These are phyloP conservation scores for Rosalia funebris DNA, from an alignment of 2,888 invertebrate species.

Conservation along the genomic window DNA sequence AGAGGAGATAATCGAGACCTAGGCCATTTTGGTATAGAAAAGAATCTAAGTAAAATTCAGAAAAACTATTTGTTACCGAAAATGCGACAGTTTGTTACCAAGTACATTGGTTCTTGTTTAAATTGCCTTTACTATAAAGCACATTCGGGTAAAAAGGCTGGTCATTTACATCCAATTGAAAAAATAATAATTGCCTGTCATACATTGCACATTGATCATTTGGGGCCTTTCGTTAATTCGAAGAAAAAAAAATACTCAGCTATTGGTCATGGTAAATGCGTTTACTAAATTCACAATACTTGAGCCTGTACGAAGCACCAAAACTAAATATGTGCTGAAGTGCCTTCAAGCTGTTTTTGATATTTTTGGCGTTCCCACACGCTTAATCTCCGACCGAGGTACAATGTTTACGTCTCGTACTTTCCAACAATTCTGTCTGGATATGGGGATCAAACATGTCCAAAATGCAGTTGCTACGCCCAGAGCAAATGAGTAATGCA, in stretches of 20 bases:
- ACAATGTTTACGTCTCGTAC: constrained; percentile 1
- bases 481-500: constrained; percentile 3
- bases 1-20: no score
- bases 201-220: not conserved
- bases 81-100: not conserved
- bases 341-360: constrained; percentile 1
- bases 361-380: constrained; percentile 23
- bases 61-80: not conserved
- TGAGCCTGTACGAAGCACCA: constrained; percentile 7
- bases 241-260: not conserved
- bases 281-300: constrained; percentile 16
- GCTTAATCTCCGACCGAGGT: constrained; percentile 4
- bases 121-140: not conserved
- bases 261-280: constrained; percentile 49
- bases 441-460: constrained; percentile 1
- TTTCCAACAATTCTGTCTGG: not conserved
- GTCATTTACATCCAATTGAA: not conserved
- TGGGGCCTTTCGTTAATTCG: not conserved
- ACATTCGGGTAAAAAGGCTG: not conserved
- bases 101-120: not conserved
- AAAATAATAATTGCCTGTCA: not conserved
- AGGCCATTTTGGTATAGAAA: constrained; percentile 33
- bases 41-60: constrained; percentile 4
- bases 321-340: constrained; percentile 1
- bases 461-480: constrained; percentile 7